Evolutionary conservation across 2,113 vertebrate species (phyloP).

Genomic region (Myiopsitta monachus): DNA sequence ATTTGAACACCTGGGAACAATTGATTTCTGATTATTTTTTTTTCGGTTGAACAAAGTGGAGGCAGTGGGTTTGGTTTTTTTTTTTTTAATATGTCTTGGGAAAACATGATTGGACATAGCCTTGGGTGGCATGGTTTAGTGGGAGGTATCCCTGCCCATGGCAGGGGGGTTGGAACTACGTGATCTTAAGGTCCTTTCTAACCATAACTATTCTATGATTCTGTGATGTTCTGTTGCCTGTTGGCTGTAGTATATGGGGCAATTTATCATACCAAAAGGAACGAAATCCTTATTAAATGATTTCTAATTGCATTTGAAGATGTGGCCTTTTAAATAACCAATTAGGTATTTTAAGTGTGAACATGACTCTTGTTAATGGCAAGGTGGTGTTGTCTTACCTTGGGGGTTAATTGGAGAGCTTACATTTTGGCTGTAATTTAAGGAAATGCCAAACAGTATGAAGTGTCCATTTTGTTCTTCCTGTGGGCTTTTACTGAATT

Average conservation of each 20-base stretch:
- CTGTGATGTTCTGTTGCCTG: neutral
- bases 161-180: too few species aligned
- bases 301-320: neutral
- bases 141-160: too few species aligned
- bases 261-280: neutral
- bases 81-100: neutral
- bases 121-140: too few species aligned
- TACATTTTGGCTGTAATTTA: neutral
- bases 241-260: neutral
- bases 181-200: too few species aligned
- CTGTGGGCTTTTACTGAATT: neutral
- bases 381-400: neutral
- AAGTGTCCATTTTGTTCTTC: neutral
- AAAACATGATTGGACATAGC: neutral
- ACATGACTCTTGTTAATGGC: neutral
- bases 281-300: neutral
- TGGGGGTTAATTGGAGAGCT: neutral
- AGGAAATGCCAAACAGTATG: neutral
- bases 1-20: neutral
- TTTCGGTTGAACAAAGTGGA: neutral
- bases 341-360: neutral
- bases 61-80: accelerated
- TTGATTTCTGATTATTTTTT: neutral
- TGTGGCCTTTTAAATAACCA: constrained; percentile 31
- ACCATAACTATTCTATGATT: too few species aligned